A percentile compares a stretch with the other conserved stretches of the same genome.
phyloP scores from a whole-genome alignment of 2,797 vertebrate species.

The Melanotaenia nigrans region DNA sequence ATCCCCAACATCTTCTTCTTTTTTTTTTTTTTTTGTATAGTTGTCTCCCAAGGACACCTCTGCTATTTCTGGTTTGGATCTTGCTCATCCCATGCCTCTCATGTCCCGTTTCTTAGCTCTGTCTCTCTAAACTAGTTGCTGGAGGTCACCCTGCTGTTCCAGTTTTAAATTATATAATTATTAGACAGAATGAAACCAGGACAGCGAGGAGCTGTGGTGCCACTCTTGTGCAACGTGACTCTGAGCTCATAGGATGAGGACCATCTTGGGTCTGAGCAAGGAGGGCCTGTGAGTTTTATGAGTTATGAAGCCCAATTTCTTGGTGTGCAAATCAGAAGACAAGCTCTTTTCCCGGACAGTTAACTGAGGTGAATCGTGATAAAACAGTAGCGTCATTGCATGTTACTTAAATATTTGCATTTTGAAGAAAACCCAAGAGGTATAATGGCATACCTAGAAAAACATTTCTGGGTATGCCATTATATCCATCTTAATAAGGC shows the following conservation, averaged over 20 bases:
- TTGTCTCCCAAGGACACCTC: conserved; percentile 71
- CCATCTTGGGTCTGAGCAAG: conserved; percentile 18
- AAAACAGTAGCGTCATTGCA: neutral
- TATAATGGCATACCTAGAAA: neutral
- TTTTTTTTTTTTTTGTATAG: conserved; percentile 39
- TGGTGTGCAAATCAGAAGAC: conserved; percentile 27
- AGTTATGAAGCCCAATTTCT: conserved; percentile 12
- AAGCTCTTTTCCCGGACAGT: conserved; percentile 11
- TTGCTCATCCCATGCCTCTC: conserved; percentile 61
- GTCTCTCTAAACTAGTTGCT: conserved; percentile 75
- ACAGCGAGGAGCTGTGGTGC: conserved; percentile 62
- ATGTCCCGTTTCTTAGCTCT: conserved; percentile 62
- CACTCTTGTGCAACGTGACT: conserved; percentile 70
- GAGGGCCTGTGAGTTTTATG: conserved; percentile 13
- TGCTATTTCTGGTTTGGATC: conserved; percentile 76
- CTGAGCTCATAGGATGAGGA: conserved; percentile 39
- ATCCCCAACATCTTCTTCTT: conserved; percentile 50
- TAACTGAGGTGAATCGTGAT: conserved; percentile 21
- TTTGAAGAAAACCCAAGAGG: conserved; percentile 1
- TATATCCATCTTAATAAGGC: neutral
- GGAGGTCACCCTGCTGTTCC: conserved; percentile 80
- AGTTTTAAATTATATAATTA: conserved; percentile 76
- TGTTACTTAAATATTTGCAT: conserved; percentile 7
- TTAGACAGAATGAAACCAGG: conserved; percentile 79
- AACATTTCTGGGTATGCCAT: too few species aligned